A percentile compares a stretch with the other conserved stretches of the same genome.
Evolutionary conservation across 2,888 invertebrate genomes (phyloP).

Genomic region (Coelogynopora nodosa): DNA sequence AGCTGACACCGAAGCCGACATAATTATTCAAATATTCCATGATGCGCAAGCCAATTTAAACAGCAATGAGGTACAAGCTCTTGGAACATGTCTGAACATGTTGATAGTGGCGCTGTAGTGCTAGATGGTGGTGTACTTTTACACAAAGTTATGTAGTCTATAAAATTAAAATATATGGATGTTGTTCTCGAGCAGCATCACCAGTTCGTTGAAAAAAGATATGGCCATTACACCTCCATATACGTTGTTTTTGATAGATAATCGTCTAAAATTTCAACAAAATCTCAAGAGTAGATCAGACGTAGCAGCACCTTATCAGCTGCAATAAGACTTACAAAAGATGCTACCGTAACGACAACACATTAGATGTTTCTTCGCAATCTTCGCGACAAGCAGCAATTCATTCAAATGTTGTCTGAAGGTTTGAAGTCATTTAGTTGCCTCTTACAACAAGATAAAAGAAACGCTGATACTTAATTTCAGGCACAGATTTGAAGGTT

Average conservation of each 20-base stretch:
- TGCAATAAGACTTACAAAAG: background rate
- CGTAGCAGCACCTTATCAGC: background rate
- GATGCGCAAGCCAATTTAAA: background rate
- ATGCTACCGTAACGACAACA: constrained; percentile 7
- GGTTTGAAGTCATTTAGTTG: background rate
- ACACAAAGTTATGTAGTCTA: background rate
- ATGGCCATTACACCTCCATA: background rate
- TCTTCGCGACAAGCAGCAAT: background rate
- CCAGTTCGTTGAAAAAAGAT: background rate
- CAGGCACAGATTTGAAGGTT: background rate
- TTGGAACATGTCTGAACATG: background rate
- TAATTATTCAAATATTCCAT: background rate
- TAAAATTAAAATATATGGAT: background rate
- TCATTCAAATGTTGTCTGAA: constrained; percentile 14
- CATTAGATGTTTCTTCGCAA: background rate
- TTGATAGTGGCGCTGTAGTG: background rate
- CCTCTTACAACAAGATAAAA: background rate
- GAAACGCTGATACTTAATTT: background rate
- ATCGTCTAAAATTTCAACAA: background rate
- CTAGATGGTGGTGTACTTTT: background rate
- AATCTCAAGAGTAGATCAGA: background rate
- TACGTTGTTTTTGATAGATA: background rate
- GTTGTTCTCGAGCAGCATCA: background rate
- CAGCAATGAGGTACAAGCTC: constrained; percentile 12
- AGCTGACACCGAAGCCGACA: background rate